phyloP scores from a whole-genome alignment of 2,113 vertebrate species.

The Alethe castanea region DNA sequence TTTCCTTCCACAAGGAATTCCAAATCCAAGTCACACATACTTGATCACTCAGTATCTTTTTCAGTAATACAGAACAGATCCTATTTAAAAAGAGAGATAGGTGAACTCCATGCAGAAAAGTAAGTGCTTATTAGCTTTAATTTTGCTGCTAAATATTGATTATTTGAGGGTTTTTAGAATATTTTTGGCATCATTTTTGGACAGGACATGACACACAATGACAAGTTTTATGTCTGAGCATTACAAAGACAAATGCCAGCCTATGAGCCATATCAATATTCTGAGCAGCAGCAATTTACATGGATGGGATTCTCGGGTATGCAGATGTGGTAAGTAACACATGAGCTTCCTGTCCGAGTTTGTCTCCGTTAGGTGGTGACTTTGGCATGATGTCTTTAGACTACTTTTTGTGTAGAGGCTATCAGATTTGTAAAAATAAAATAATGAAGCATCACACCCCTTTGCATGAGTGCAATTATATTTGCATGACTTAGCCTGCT shows the following conservation, averaged over 20 bases:
- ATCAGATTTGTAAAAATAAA: not conserved
- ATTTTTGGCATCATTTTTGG: not conserved
- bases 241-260: not conserved
- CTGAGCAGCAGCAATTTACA: not conserved
- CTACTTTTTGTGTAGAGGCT: not conserved
- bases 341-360: not conserved
- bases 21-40: not conserved
- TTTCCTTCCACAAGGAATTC: conserved; percentile 9
- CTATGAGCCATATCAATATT: not conserved
- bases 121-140: not conserved
- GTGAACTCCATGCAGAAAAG: not conserved
- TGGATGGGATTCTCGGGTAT: not conserved
- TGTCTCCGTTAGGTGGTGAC: not conserved
- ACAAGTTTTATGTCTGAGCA: not conserved
- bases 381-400: not conserved
- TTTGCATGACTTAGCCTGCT: not conserved
- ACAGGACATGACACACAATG: not conserved
- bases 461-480: not conserved
- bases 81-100: not conserved
- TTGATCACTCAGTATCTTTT: not conserved
- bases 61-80: not conserved
- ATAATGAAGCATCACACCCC: not conserved
- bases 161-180: not conserved
- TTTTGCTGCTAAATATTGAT: not conserved
- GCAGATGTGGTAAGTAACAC: not conserved